Conservation (phyloP, 2,797 vertebrate species). For the Sebastes glaucus region DNA sequence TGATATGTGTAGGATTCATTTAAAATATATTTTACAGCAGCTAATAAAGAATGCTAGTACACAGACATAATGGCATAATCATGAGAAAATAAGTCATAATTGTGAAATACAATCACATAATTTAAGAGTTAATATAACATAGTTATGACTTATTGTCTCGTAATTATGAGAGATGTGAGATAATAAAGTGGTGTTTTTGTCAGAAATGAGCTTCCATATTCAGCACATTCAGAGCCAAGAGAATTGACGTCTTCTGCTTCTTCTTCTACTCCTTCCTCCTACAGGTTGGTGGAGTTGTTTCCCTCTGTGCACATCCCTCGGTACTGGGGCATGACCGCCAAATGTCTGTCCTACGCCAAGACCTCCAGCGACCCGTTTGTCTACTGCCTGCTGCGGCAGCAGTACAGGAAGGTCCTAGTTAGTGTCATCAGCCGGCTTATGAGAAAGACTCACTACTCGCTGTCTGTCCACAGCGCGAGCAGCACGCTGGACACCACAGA, state of each 20-base stretch:
- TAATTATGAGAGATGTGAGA: too few relatives aligned
- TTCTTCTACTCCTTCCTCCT: neutral
- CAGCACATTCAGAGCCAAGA: neutral
- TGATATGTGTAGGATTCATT: neutral
- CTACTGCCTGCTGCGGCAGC: conserved; percentile 84
- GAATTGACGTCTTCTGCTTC: neutral
- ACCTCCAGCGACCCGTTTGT: conserved; percentile 84
- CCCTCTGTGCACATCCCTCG: conserved; percentile 82
- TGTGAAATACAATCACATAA: neutral
- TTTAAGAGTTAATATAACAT: neutral
- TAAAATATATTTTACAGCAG: neutral
- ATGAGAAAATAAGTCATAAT: neutral
- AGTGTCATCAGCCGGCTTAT: conserved; percentile 76
- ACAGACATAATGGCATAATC: neutral
- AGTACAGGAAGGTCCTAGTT: conserved; percentile 85
- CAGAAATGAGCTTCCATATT: neutral
- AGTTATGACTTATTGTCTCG: neutral
- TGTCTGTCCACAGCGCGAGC: conserved; percentile 80
- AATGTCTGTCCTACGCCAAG: conserved; percentile 87
- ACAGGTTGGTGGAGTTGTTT: conserved; percentile 84
- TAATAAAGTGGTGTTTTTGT: neutral
- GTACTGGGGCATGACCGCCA: conserved; percentile 85
- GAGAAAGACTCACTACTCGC: conserved; percentile 76
- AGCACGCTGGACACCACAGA: conserved; percentile 82
- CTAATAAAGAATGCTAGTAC: neutral